Evolutionary conservation across 2,888 invertebrate species (phyloP), one percentile per base, ranked within the genome.

Genomic region (Incurvaria masculella): DNA sequence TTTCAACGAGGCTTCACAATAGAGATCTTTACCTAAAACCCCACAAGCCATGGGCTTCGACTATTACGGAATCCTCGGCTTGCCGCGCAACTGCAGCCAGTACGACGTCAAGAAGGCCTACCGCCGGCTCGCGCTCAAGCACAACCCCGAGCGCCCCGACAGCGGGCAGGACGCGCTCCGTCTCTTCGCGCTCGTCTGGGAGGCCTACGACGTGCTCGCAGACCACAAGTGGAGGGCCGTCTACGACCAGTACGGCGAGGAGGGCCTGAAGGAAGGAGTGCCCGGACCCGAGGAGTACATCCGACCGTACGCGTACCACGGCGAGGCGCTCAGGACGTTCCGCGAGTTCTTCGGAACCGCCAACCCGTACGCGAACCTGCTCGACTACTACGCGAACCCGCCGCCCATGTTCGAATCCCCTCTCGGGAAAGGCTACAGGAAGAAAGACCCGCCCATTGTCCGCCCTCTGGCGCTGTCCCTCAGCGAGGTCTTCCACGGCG

Each of bases 201-300:
- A 91, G 74, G 91, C 92, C 0, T 93, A 86, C 63, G 91, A 92
- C 59, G 86, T 91, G 8, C 72, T 93, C 21, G 81, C 84, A 1
- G 78, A 88, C 65, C 82, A 87, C 40, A 69, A 84, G 52, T 72
- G 71, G 51, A 79, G 89, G 49, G 87, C 91, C 14, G 84, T 94
- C 16, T 96, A 89, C 71, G 94, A 95, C 68, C 90, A 91, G 60
- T 94, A 89, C 68, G 95, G 95, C 0, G 94, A 94, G 67, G 88
- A 89, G 59, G 94, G 93, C 0, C 73, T 95, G 42, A 92, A 92
- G 64, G 82, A 81, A 58, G 93, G 94, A 0, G 84, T 93, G 0
- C 86, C 88, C 4, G 82, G 87, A 2, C 87, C 86, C 1, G 80
- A 79, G 51, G 81, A 81, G 5, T 89, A 82, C 64, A 84, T 88